Evolutionary conservation across 2,888 invertebrate genomes (phyloP), one percentile per base, ranked within the genome.

Genomic region (Pachymerium ferrugineum): DNA sequence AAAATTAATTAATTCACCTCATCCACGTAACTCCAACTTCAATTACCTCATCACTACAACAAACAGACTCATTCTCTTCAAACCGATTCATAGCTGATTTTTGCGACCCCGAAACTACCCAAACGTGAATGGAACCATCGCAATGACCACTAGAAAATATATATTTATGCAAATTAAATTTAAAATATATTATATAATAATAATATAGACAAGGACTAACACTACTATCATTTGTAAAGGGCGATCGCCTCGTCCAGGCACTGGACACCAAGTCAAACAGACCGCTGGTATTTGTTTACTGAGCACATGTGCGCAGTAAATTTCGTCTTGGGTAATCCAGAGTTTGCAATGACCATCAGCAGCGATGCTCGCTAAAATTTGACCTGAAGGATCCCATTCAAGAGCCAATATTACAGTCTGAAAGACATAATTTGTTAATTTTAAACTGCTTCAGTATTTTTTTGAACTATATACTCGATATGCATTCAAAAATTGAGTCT

Each of bases 221-320:
- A 71, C 25, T 12, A 35, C 71, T 8, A 71, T 33, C 71, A 71
- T 71, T 33, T 71, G 71, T 10, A 38, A 35, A 5, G 71, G 29
- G 33, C 14, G 79, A 54, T 69, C 73, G 1, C 10, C 70, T 77
- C 79, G 78, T 76, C 86, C 86, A 0, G 85, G 80, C 22, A 85
- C 72, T 3, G 85, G 83, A 22, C 87, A 87, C 87, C 87, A 88
- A 62, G 83, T 82, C 16, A 86, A 76, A 62, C 82, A 82, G 1
- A 84, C 80, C 0, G 86, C 85, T 74, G 85, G 83, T 73, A 84
- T 80, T 0, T 82, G 79, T 77, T 86, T 85, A n/a, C 80, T 78
- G 3, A 88, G 79, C 3, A 80, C 81, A 75, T 85, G 82, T 3
- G 84, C 78, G 71, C 85, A 80, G 28, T 81, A 78, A 22, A 81